Evolutionary conservation across 2,888 invertebrate species (phyloP).

Genomic region (Megamerina dolium): DNA sequence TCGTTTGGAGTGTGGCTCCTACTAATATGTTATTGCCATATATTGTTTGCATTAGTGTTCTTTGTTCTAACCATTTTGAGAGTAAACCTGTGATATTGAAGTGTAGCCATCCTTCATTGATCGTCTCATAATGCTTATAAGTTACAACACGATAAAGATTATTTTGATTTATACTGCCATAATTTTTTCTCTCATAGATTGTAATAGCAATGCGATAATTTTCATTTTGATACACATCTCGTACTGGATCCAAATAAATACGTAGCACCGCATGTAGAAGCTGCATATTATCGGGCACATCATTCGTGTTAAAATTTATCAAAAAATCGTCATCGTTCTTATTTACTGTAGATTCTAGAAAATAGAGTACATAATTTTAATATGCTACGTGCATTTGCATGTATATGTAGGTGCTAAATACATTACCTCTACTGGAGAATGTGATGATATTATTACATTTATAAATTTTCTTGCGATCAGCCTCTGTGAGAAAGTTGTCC

Average conservation of each 20-base stretch:
- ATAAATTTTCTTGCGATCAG: slow-evolving; percentile 75
- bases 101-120: slow-evolving; percentile 77
- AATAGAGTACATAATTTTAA: too few relatives aligned
- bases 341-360: too few relatives aligned
- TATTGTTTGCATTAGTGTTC: slow-evolving; percentile 12
- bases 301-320: slow-evolving; percentile 73
- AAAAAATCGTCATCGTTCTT: slow-evolving; percentile 20
- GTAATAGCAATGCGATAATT: not conserved
- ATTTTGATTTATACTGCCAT: too few relatives aligned
- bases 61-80: slow-evolving; percentile 62
- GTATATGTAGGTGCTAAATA: too few relatives aligned
- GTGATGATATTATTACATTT: slow-evolving; percentile 91
- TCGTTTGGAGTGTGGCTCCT: slow-evolving; percentile 26
- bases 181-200: not conserved
- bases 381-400: too few relatives aligned
- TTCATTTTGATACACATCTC: slow-evolving; percentile 18
- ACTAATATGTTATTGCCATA: slow-evolving; percentile 27
- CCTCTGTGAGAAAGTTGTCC: slow-evolving; percentile 58
- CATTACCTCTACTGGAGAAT: slow-evolving; percentile 76
- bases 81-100: slow-evolving; percentile 75
- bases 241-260: slow-evolving; percentile 58
- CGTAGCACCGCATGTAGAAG: slow-evolving; percentile 76
- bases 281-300: slow-evolving; percentile 73
- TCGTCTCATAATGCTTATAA: slow-evolving; percentile 64
- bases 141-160: slow-evolving; percentile 65